A percentile compares a stretch with the other conserved stretches of the same genome.
phyloP scores from a whole-genome alignment of 1,140 invertebrate genomes.

The Melitaea cinxia region DNA sequence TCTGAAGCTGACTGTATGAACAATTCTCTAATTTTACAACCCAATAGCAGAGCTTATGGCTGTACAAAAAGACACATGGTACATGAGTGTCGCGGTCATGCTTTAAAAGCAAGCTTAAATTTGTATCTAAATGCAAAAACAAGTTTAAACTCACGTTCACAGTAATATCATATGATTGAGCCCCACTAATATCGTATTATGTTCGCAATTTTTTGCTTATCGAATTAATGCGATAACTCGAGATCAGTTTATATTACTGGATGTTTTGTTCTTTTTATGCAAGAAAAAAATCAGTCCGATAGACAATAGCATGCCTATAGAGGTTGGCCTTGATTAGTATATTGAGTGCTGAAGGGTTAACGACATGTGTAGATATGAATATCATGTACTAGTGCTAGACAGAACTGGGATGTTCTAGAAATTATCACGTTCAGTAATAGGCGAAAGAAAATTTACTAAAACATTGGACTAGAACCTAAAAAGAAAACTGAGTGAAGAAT shows the following conservation, averaged over 20 bases:
- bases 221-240: neutral
- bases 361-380: conserved; percentile 12
- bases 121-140: neutral
- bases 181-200: neutral
- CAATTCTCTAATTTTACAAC: conserved; percentile 73
- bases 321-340: conserved; percentile 26
- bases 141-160: neutral
- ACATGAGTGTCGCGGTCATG: neutral
- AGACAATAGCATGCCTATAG: conserved; percentile 20
- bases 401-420: neutral
- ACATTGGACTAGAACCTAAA: too few species aligned
- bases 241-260: conserved; percentile 11
- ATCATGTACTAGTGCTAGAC: neutral
- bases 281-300: conserved; percentile 13
- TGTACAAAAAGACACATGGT: conserved; percentile 18
- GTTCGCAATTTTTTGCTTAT: neutral
- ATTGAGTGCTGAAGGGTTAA: conserved; percentile 31
- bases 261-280: neutral
- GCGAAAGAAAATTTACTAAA: too few species aligned
- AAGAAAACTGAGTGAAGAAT: too few species aligned
- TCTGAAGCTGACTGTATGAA: conserved; percentile 54
- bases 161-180: neutral
- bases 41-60: conserved; percentile 25
- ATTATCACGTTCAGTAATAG: too few species aligned
- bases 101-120: conserved; percentile 5